Evolutionary conservation across 37 sponge, comb jelly and placozoan species (phyloP).

Genomic region (Theonella swinhoei): DNA sequence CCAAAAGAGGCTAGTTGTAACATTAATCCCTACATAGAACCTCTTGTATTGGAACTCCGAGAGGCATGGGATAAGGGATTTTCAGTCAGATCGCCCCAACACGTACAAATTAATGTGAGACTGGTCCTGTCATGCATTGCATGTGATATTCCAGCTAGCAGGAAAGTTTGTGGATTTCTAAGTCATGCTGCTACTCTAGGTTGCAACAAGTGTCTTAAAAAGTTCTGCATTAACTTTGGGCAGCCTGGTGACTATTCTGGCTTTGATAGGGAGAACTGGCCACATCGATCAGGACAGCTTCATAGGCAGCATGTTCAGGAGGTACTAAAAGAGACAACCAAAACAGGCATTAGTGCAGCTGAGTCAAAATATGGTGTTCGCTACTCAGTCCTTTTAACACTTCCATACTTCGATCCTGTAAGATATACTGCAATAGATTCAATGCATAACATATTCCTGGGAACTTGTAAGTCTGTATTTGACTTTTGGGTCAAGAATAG

Average conservation of each 20-base stretch:
- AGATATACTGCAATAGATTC: slow-evolving; percentile 29
- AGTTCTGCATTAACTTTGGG: background rate
- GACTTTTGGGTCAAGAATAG: slow-evolving; percentile 17
- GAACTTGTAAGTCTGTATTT: slow-evolving; percentile 37
- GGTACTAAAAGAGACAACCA: slow-evolving; percentile 6
- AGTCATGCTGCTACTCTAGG: too few species aligned
- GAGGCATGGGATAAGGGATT: too few species aligned
- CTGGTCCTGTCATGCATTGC: too few species aligned
- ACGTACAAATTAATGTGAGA: too few species aligned
- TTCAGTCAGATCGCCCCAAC: too few species aligned
- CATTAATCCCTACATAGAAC: too few species aligned
- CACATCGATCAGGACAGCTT: slow-evolving; percentile 3
- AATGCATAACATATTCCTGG: slow-evolving; percentile 52
- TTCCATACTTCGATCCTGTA: slow-evolving; percentile 56
- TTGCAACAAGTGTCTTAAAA: too few species aligned
- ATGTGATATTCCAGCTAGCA: too few species aligned
- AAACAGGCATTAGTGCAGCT: background rate
- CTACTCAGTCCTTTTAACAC: slow-evolving; percentile 32
- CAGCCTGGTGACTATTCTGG: slow-evolving; percentile 20
- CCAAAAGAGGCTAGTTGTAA: too few species aligned
- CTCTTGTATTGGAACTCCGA: too few species aligned
- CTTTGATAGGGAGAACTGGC: slow-evolving; percentile 33
- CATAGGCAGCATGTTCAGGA: slow-evolving; percentile 5
- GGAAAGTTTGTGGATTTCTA: too few species aligned
- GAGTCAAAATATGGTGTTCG: slow-evolving; percentile 35